These are phyloP conservation scores for Cuniculus paca DNA, from an alignment of 2,797 vertebrate genomes.

Conservation along the genomic window DNA sequence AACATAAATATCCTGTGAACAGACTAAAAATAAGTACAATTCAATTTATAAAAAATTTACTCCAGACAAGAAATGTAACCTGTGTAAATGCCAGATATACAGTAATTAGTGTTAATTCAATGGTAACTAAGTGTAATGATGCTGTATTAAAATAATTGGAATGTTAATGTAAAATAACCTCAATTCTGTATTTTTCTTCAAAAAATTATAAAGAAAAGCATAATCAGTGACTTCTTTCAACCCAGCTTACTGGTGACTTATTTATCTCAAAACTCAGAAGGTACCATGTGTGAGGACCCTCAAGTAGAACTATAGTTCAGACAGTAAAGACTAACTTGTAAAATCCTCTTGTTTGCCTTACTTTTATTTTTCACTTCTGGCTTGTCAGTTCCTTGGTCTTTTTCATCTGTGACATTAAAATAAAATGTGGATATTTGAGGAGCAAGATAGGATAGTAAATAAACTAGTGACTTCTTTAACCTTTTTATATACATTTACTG, in stretches of 20 bases:
- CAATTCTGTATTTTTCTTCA: background rate
- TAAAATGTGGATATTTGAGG: background rate
- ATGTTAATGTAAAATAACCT: background rate
- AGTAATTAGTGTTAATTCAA: background rate
- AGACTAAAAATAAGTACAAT: background rate
- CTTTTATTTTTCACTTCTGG: background rate
- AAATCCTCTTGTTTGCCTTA: background rate
- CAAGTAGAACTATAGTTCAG: background rate
- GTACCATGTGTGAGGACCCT: background rate
- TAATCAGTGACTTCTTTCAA: background rate
- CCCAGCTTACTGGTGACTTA: background rate
- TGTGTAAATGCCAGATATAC: background rate
- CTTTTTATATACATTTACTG: background rate
- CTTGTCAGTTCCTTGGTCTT: background rate
- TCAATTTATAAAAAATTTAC: background rate
- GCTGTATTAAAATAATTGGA: background rate
- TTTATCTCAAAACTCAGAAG: conserved; percentile 4
- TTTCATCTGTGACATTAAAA: background rate
- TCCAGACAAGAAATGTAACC: background rate
- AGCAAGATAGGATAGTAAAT: background rate
- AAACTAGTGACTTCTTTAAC: background rate
- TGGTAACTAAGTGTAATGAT: background rate
- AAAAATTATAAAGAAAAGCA: background rate
- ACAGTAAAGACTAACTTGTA: background rate
- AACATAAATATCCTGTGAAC: background rate